Percentiles rank a stretch among this genome's conserved stretches.
Evolutionary conservation across 2,113 vertebrate species (phyloP).

Genomic region (Dendrocopos noguchii): DNA sequence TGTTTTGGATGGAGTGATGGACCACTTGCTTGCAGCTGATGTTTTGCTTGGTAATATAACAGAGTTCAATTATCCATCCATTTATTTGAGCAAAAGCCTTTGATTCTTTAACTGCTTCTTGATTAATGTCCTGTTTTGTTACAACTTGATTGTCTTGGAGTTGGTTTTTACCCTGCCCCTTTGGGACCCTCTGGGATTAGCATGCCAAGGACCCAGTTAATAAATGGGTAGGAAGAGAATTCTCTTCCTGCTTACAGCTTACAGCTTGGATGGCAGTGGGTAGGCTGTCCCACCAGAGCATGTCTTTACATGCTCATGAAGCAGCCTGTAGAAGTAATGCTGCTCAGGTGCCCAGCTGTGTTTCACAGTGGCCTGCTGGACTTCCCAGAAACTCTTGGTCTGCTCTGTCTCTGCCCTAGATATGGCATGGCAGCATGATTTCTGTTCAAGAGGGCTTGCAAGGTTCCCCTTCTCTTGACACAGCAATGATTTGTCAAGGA

Average conservation of each 20-base stretch:
- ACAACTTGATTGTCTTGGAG: not conserved
- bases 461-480: not conserved
- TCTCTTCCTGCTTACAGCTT: too few relatives aligned
- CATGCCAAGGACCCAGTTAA: not conserved
- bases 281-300: not conserved
- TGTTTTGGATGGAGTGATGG: constrained; percentile 97
- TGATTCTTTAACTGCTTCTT: not conserved
- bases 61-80: not conserved
- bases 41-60: constrained; percentile 88
- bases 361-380: not conserved
- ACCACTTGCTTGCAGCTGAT: constrained; percentile 96
- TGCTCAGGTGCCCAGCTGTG: not conserved
- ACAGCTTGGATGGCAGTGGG: not conserved
- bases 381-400: not conserved
- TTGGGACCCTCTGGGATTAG: not conserved
- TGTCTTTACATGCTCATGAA: not conserved
- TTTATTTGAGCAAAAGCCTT: not conserved
- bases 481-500: not conserved
- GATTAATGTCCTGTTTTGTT: not conserved
- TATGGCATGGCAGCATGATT: not conserved
- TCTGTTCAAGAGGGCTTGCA: not conserved
- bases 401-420: not conserved
- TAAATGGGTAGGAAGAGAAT: not conserved
- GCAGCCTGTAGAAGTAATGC: not conserved
- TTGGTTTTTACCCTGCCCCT: not conserved